A percentile compares a stretch with the other conserved stretches of the same genome.
phyloP scores from a whole-genome alignment of 30 jellyfish, hydroid and myxozoan species.

The Kudoa iwatai region DNA sequence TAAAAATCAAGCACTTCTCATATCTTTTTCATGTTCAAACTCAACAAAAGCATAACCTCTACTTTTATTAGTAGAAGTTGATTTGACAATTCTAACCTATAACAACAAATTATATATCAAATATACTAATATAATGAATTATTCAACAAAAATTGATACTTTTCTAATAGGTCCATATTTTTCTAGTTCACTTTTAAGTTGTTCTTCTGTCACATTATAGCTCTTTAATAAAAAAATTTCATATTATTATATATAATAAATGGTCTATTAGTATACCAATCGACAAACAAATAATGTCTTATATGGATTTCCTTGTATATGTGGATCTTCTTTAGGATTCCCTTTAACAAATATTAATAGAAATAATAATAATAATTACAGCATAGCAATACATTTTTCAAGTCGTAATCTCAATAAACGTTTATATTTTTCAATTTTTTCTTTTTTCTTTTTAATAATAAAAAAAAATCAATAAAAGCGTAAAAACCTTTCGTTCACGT shows the following conservation, averaged over 20 bases:
- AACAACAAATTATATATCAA: background rate
- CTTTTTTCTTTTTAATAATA: too few relatives aligned
- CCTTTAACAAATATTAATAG: constrained; percentile 4
- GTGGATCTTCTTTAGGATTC: constrained; percentile 71
- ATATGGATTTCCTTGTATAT: constrained; percentile 58
- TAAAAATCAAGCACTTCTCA: constrained; percentile 14
- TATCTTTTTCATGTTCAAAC: constrained; percentile 55
- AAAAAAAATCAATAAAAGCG: background rate
- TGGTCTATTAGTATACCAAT: constrained; percentile 11
- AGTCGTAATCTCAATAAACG: too few relatives aligned
- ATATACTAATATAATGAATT: background rate
- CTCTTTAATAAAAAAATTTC: constrained; percentile 5
- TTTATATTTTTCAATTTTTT: too few relatives aligned
- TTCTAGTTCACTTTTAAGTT: constrained; percentile 50
- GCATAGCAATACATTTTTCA: background rate
- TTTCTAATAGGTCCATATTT: constrained; percentile 41
- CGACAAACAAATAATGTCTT: constrained; percentile 59
- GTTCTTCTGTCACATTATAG: constrained; percentile 37
- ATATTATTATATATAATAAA: background rate
- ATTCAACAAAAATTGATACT: constrained; percentile 6
- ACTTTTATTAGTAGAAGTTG: constrained; percentile 9
- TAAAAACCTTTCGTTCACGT: background rate
- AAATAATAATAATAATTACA: background rate
- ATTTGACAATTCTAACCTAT: constrained; percentile 23
- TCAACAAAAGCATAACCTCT: constrained; percentile 84